Conservation (phyloP, 2,797 vertebrate genomes). For the Anisognathus igniventris region DNA sequence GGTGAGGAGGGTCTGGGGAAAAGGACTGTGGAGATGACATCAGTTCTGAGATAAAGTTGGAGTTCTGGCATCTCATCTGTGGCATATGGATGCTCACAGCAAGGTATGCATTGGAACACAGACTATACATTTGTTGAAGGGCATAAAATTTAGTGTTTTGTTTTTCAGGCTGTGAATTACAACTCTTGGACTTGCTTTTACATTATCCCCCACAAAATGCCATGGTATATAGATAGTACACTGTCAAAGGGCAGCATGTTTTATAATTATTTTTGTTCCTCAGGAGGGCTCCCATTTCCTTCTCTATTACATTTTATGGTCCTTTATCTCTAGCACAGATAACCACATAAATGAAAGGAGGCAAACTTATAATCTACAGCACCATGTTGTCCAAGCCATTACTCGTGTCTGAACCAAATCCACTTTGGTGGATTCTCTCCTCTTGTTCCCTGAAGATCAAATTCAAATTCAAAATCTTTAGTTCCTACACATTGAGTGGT, state of each 20-base stretch:
- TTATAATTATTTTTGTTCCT: background rate
- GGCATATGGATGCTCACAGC: background rate
- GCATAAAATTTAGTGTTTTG: background rate
- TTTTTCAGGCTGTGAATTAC: background rate
- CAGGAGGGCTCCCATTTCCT: background rate
- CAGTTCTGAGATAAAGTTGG: background rate
- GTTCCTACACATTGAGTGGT: background rate
- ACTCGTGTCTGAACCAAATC: background rate
- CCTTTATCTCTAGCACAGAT: background rate
- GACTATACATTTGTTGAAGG: background rate
- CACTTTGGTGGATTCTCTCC: background rate
- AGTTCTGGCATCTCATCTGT: background rate
- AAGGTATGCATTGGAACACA: background rate
- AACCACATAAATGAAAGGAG: background rate
- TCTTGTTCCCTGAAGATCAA: background rate
- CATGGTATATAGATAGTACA: background rate
- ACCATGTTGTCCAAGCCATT: background rate
- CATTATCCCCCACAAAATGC: accelerated
- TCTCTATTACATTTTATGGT: background rate
- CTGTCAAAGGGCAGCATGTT: background rate
- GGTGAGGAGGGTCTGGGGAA: background rate
- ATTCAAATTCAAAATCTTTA: background rate
- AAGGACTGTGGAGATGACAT: background rate
- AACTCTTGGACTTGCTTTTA: background rate
- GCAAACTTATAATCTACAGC: background rate